These are phyloP conservation scores for Xiphophorus maculatus DNA, from an alignment of 2,113 vertebrate species.

Conservation along the genomic window DNA sequence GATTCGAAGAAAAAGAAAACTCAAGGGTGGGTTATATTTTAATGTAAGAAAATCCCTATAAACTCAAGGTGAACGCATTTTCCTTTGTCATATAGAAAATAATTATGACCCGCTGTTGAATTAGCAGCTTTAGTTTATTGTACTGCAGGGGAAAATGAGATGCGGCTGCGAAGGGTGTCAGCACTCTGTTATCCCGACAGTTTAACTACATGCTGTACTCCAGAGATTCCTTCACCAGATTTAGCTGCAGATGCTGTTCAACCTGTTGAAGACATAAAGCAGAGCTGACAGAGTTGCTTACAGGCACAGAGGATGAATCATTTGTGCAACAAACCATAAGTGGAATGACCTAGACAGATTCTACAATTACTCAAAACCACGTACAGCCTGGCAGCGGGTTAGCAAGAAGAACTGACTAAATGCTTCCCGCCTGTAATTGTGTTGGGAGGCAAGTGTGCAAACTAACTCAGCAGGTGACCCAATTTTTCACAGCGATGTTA, in stretches of 20 bases:
- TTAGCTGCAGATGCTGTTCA: constrained; percentile 62
- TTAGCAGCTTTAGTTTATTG: constrained; percentile 34
- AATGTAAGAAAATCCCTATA: not conserved
- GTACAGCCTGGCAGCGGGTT: constrained; percentile 14
- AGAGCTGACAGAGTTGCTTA: constrained; percentile 53
- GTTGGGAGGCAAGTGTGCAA: constrained; percentile 20
- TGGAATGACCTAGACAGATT: constrained; percentile 41
- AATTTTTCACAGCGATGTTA: constrained; percentile 41
- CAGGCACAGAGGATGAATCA: constrained; percentile 47
- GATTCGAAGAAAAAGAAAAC: not conserved
- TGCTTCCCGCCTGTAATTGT: constrained; percentile 9
- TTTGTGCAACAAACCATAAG: constrained; percentile 21
- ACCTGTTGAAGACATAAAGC: constrained; percentile 58
- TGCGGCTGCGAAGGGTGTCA: constrained; percentile 56
- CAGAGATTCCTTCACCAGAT: constrained; percentile 54
- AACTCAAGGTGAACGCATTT: constrained; percentile 26
- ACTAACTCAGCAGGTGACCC: constrained; percentile 39
- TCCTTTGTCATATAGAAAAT: constrained; percentile 30
- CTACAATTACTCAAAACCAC: constrained; percentile 36
- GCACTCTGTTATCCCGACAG: constrained; percentile 56
- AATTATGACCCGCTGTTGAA: constrained; percentile 39
- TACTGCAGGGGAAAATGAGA: constrained; percentile 51
- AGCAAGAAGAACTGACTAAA: constrained; percentile 24
- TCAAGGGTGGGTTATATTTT: not conserved
- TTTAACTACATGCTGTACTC: constrained; percentile 57